These are phyloP conservation scores for Melipona beecheii DNA, from an alignment of 2,888 invertebrate species.

Conservation along the genomic window DNA sequence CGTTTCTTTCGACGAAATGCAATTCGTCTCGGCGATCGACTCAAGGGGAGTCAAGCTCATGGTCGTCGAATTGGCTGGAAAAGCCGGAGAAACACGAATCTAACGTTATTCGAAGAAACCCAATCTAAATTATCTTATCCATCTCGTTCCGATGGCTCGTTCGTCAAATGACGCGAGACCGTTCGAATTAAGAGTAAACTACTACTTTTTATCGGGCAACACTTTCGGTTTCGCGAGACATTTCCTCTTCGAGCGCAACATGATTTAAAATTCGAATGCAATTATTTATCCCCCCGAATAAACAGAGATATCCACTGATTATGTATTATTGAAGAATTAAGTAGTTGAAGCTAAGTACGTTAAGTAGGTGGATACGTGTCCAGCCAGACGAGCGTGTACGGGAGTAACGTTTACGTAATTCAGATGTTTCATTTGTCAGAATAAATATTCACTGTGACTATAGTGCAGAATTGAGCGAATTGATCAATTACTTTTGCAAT, in stretches of 20 bases:
- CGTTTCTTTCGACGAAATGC: background rate
- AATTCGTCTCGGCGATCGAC: background rate
- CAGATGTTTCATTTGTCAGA: too few relatives aligned
- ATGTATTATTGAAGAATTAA: too few relatives aligned
- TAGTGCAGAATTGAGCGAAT: too few relatives aligned
- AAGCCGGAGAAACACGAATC: background rate
- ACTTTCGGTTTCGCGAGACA: slow-evolving; percentile 51
- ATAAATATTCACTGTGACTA: too few relatives aligned
- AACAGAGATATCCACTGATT: background rate
- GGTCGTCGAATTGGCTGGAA: slow-evolving; percentile 16
- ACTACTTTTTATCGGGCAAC: slow-evolving; percentile 57
- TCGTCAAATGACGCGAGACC: slow-evolving; percentile 58
- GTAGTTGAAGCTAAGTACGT: too few relatives aligned
- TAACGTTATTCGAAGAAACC: slow-evolving; percentile 7
- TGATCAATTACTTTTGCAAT: too few relatives aligned
- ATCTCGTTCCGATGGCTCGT: slow-evolving; percentile 47
- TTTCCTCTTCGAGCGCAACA: slow-evolving; percentile 34
- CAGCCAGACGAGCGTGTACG: too few relatives aligned
- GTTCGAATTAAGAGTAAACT: slow-evolving; percentile 49
- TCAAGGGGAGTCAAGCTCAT: slow-evolving; percentile 48
- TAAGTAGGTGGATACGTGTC: too few relatives aligned
- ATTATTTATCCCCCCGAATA: background rate
- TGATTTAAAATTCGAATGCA: background rate
- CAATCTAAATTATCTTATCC: background rate
- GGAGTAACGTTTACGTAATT: too few relatives aligned